Evolutionary conservation across 1,140 invertebrate genomes (phyloP).

Genomic region (Drosophila ananassae): DNA sequence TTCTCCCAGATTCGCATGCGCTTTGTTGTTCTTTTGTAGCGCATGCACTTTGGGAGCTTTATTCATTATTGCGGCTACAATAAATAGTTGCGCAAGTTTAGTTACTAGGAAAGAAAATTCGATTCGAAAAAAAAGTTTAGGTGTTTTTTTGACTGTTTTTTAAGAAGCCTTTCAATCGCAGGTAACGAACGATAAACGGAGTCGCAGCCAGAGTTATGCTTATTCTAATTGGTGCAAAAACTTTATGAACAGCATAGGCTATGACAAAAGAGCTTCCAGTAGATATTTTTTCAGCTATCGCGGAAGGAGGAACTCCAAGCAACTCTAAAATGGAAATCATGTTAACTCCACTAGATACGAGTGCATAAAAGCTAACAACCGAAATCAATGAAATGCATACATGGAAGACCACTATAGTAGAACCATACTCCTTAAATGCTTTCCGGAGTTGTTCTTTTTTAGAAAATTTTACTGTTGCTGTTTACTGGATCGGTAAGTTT

Average conservation of each 20-base stretch:
- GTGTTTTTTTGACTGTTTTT: conserved; percentile 37
- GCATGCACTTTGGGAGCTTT: too few species aligned
- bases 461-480: not conserved
- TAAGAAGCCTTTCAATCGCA: conserved; percentile 89
- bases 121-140: not conserved
- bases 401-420: conserved; percentile 95
- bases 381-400: conserved; percentile 93
- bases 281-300: conserved; percentile 84
- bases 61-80: not conserved
- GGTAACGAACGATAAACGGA: conserved; percentile 94
- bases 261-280: conserved; percentile 94
- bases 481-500: not conserved
- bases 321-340: conserved; percentile 87
- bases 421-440: conserved; percentile 94
- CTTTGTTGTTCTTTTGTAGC: too few species aligned
- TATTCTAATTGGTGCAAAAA: conserved; percentile 94
- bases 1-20: too few species aligned
- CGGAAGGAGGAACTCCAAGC: conserved; percentile 82
- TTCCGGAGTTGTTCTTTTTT: conserved; percentile 89
- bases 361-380: conserved; percentile 92
- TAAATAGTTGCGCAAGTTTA: not conserved
- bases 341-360: conserved; percentile 95
- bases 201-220: conserved; percentile 91
- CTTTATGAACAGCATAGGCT: conserved; percentile 96
- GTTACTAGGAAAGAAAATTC: not conserved